Conservation (phyloP, 2,797 vertebrate genomes). For the Microctenopoma lineatum region DNA sequence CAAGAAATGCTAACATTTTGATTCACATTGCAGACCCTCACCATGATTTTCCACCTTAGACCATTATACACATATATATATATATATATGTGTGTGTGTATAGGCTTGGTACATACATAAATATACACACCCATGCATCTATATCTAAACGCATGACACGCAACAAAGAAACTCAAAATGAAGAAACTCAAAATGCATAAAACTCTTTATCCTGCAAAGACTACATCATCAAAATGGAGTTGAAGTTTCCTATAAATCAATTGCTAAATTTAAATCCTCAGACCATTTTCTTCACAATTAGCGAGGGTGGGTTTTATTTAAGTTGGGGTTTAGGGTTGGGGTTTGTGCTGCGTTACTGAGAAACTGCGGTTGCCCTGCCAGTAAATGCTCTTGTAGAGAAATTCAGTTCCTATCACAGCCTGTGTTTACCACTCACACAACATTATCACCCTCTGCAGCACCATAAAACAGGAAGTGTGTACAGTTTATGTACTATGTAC, state of each 20-base stretch:
- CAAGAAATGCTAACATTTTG: too few relatives aligned
- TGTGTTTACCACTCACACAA: background rate
- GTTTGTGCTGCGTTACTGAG: background rate
- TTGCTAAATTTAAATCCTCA: background rate
- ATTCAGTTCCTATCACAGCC: background rate
- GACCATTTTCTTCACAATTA: background rate
- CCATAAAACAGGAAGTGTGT: constrained; percentile 45
- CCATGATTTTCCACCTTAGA: too few relatives aligned
- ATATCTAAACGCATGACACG: too few relatives aligned
- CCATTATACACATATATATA: too few relatives aligned
- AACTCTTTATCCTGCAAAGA: too few relatives aligned
- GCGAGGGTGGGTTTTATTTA: background rate
- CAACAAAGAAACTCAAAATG: too few relatives aligned
- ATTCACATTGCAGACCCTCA: too few relatives aligned
- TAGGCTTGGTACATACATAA: too few relatives aligned
- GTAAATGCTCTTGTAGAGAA: background rate
- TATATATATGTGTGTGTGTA: too few relatives aligned
- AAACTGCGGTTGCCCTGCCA: constrained; percentile 12
- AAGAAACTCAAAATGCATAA: too few relatives aligned
- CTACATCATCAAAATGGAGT: background rate
- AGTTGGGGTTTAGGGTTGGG: background rate
- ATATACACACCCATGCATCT: too few relatives aligned
- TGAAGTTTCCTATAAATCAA: background rate
- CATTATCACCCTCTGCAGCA: background rate
- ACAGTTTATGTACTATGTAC: background rate